Percentiles rank a stretch among this genome's conserved stretches.
Evolutionary conservation across 2,797 vertebrate genomes (phyloP).

Genomic region (Sibirionetta formosa): DNA sequence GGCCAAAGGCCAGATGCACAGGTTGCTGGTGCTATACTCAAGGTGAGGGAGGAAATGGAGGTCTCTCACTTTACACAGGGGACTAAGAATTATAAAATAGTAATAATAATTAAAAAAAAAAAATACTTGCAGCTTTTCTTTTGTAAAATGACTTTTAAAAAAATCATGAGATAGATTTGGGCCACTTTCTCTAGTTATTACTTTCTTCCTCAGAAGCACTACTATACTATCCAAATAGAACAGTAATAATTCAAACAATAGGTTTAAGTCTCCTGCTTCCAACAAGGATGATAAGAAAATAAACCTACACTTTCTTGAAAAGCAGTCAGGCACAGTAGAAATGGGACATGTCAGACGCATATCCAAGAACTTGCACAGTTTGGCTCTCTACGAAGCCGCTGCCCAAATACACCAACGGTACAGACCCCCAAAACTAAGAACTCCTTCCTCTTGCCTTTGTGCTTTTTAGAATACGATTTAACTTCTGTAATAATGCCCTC

Average conservation of each 20-base stretch:
- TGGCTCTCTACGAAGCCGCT: background rate
- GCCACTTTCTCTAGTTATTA: background rate
- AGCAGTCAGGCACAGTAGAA: background rate
- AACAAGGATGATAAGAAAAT: background rate
- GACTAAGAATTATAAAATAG: background rate
- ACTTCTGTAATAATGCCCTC: background rate
- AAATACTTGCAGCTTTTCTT: background rate
- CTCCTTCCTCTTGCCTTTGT: background rate
- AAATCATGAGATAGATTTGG: background rate
- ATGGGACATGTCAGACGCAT: background rate
- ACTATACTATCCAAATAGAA: background rate
- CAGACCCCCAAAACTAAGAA: background rate
- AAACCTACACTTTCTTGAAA: background rate
- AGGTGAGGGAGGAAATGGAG: background rate
- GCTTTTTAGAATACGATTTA: background rate
- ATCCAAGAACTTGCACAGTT: background rate
- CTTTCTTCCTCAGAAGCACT: background rate
- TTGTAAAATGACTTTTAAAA: background rate
- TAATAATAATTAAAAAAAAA: background rate
- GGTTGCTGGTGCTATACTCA: background rate
- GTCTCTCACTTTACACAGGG: background rate
- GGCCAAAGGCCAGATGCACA: background rate
- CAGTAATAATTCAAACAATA: background rate
- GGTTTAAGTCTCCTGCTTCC: background rate
- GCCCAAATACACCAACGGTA: background rate